Base-by-base conservation (phyloP, 92 coral and sea anemone genomes). In the Porites divaricata region DNA sequence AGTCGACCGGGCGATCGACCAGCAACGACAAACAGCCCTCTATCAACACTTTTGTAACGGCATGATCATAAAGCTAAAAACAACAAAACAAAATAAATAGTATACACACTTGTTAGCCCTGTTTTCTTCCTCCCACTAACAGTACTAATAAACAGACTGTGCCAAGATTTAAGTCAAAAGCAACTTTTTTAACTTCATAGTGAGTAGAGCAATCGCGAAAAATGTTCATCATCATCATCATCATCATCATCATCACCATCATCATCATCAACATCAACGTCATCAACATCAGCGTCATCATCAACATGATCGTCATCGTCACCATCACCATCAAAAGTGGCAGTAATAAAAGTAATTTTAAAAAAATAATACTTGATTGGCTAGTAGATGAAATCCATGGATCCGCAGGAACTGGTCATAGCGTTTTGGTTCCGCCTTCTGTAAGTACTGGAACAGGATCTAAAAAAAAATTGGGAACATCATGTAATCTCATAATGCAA, bases 11-110 rank as follows among this genome's bases (percentile, higher is more conserved):
- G 20, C 98, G 93, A 53, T 90, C 95, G 66, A 96, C 96, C 70
- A 96, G 91, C 52, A 96, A 83, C 53, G 90, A 89, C 72, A 96
- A 83, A 78, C 98, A 95, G 48, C 97, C 99, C 59, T 96, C 99
- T 14, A 92, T 93, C 41, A 92, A 86, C 35, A 91, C 93, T 78
- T 91, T 92, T 12, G 98, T 96, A 25, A 95, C 90, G 48, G 93
- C 79, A 50, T 96, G 93, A 54, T 91, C 98, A 75, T 95, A 94
- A 25, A 96, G 88, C 99, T 95, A 48, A 63, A 35, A 80, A 77
- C 15, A 19, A 21, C 25, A 8, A 26, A 58, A 81, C 12, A 5
- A 20, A 8, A 1, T 8, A 26, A 1, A 15, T 24, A 14, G 1
- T 35, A 35, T 35, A 35, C 45, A 35, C 45, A 35, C 45, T 35